These are phyloP conservation scores for Calvadosia cruxmelitensis DNA, from an alignment of 30 jellyfish, hydroid and myxozoan species.

Conservation along the genomic window DNA sequence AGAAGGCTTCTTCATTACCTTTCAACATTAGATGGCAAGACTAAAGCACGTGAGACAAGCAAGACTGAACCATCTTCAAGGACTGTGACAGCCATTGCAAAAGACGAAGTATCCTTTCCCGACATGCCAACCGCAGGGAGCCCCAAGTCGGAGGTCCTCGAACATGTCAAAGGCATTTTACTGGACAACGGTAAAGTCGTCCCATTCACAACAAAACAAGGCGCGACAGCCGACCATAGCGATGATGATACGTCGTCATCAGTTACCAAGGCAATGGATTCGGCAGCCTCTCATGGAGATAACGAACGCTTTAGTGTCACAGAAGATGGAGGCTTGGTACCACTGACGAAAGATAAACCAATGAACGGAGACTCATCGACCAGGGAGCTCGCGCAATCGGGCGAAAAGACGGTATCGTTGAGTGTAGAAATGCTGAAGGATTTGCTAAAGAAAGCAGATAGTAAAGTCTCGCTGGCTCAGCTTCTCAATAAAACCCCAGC, in stretches of 20 bases:
- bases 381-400: slow-evolving; percentile 8
- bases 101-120: slow-evolving; percentile 76
- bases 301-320: background rate
- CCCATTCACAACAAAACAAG: slow-evolving; percentile 28
- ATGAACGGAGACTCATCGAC: slow-evolving; percentile 24
- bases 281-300: background rate
- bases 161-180: slow-evolving; percentile 71
- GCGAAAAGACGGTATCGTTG: slow-evolving; percentile 48
- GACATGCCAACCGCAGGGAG: slow-evolving; percentile 28
- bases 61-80: background rate
- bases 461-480: slow-evolving; percentile 73
- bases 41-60: background rate
- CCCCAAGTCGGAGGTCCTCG: slow-evolving; percentile 43
- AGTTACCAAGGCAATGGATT: background rate
- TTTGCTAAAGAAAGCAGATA: slow-evolving; percentile 55
- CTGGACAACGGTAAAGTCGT: slow-evolving; percentile 85
- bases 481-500: slow-evolving; percentile 33
- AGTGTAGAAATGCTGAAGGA: slow-evolving; percentile 76
- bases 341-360: slow-evolving; percentile 17
- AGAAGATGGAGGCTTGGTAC: slow-evolving; percentile 8
- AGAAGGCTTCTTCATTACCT: slow-evolving; percentile 12
- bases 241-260: background rate
- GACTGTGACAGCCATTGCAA: slow-evolving; percentile 24
- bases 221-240: background rate
- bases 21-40: slow-evolving; percentile 12